Evolutionary conservation across 2,113 vertebrate species (phyloP).

Genomic region (Lamprologus speciosus): DNA sequence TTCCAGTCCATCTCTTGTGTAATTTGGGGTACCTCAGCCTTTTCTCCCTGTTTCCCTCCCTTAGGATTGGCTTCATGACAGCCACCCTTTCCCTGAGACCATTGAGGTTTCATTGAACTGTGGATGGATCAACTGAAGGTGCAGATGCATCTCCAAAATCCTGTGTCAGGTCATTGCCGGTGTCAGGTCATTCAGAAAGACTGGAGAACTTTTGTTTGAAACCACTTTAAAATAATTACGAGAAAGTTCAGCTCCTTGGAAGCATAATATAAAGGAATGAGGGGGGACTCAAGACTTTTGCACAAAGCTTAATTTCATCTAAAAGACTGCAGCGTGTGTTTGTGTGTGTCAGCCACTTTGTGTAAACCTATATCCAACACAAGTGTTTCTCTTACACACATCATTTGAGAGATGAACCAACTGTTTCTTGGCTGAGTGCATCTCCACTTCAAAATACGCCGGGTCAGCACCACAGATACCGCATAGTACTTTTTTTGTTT

Average conservation of each 20-base stretch:
- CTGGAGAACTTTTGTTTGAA: neutral
- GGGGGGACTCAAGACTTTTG: neutral
- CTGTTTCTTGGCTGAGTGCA: neutral
- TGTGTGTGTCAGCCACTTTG: neutral
- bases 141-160: neutral
- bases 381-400: neutral
- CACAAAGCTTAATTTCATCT: neutral
- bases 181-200: neutral
- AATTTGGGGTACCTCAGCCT: neutral
- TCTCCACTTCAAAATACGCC: neutral
- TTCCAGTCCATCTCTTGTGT: neutral
- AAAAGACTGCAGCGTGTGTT: neutral
- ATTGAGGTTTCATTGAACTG: neutral
- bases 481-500: neutral
- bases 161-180: fast-evolving
- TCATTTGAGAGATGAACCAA: neutral
- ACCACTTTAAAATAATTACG: neutral
- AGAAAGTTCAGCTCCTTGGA: neutral
- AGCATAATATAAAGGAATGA: neutral
- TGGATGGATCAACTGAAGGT: neutral
- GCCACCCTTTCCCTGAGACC: fast-evolving
- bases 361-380: neutral
- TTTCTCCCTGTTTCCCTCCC: neutral
- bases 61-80: neutral
- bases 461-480: neutral